Evolutionary conservation across 2,888 invertebrate species (phyloP), one percentile per base, ranked within the genome.

Genomic region (Leptinotarsa haldemani): DNA sequence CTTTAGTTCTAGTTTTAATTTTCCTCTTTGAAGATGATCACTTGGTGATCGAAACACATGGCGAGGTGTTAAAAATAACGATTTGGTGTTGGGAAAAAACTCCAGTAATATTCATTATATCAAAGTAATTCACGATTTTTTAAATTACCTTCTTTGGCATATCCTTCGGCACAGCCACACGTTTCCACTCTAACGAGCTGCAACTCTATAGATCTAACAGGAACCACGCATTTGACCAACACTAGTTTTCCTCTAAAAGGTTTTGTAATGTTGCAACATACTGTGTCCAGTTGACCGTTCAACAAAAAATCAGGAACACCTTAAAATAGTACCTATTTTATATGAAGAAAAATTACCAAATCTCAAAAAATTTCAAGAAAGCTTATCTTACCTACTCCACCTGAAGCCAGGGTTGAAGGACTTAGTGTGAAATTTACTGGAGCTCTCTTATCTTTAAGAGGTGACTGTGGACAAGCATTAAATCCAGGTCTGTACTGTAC

Each of bases 131-230:
- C 40, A 30, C 1, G 13, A 20, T 5, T 50, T 63, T 48, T 40
- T 50, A 25, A 64, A 80, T 86, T 86, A 96, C 96, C 95, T 88
- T 98, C 98, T 87, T 94, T 93, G 1, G 97, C 94, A 87, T 94
- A 97, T 16, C 97, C 98, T 86, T 97, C 97, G 0, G 94, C 93
- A 85, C 95, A 94, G 66, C 98, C 98, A 86, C 97, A 97, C 0
- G 97, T 98, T 88, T 99, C 98, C 2, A 98, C 96, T 71, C 98
- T 90, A 1, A 98, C 95, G 76, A 99, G 89, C 87, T 98, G 98
- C 77, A 99, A 88, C 88, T 99, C 98, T 71, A 99, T 93, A 0
- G 97, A 97, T 86, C 96, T 95, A 75, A 98, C 94, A 0, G 93
- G 91, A 50, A 93, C 92, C 75, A 94, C 94, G 83, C 95, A 96